A percentile compares a stretch with the other conserved stretches of the same genome.
These are phyloP conservation scores for Thunnus maccoyii DNA, from an alignment of 2,113 vertebrate genomes.

Conservation along the genomic window DNA sequence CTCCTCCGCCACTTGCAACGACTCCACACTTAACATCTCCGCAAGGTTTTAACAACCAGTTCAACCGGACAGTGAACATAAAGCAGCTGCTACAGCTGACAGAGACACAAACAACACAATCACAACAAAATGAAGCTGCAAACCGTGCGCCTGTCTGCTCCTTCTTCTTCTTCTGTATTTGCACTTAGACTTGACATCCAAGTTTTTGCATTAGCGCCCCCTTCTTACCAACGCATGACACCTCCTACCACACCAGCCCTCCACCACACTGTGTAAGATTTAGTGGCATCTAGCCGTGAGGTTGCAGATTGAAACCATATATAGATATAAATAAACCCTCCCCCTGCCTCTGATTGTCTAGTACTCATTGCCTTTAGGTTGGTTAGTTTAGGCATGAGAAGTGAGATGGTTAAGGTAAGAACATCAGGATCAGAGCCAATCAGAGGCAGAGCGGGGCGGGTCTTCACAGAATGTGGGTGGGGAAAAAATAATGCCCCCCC, in stretches of 20 bases:
- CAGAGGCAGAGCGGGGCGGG: no score
- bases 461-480: no score
- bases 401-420: no score
- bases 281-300: no score
- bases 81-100: neutral
- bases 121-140: neutral
- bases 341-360: no score
- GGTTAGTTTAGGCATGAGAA: no score
- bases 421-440: no score
- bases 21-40: constrained; percentile 85
- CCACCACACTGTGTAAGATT: no score
- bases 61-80: neutral
- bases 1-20: constrained; percentile 89
- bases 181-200: neutral
- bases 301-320: no score
- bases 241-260: neutral
- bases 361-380: no score
- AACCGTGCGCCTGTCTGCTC: neutral
- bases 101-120: neutral
- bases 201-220: constrained; percentile 8
- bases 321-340: no score
- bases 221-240: neutral
- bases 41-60: neutral
- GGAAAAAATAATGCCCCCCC: no score
- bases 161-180: constrained; percentile 36